Evolutionary conservation across 2,888 invertebrate species (phyloP).

Genomic region (Microchrysa polita): DNA sequence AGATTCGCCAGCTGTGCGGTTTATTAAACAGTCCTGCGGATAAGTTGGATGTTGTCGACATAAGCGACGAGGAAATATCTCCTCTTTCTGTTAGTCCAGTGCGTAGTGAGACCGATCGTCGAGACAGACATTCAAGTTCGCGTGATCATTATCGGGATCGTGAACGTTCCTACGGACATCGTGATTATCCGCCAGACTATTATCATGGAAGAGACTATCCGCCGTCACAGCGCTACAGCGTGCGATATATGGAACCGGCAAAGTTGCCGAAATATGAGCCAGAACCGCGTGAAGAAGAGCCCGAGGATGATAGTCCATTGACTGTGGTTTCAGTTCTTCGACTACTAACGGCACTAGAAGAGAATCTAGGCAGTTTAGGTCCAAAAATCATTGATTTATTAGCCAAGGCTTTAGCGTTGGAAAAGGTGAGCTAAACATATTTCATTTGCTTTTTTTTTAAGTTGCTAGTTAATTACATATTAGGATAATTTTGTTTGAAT

Average conservation of each 20-base stretch:
- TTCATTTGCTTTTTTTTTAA: too few relatives aligned
- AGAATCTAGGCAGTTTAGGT: conserved; percentile 84
- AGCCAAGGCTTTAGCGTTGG: conserved; percentile 80
- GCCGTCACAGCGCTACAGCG: conserved; percentile 51
- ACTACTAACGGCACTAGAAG: conserved; percentile 82
- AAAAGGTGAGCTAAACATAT: conserved; percentile 66
- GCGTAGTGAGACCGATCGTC: conserved; percentile 49
- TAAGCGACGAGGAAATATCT: conserved; percentile 60
- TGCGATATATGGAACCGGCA: conserved; percentile 60
- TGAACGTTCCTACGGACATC: conserved; percentile 45
- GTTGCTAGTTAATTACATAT: too few relatives aligned
- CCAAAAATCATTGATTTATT: conserved; percentile 81
- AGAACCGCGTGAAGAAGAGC: conserved; percentile 59
- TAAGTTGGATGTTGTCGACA: conserved; percentile 56
- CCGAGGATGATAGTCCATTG: conserved; percentile 66
- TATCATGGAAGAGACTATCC: conserved; percentile 42
- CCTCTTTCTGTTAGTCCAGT: conserved; percentile 44
- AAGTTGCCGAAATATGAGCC: conserved; percentile 60
- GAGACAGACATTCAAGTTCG: conserved; percentile 36
- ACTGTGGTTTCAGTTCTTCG: conserved; percentile 76
- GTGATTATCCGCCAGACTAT: conserved; percentile 18
- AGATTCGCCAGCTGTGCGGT: conserved; percentile 70
- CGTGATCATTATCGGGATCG: conserved; percentile 45
- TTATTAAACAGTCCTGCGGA: conserved; percentile 54
- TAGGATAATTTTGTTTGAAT: background rate